Percentiles rank a stretch among this genome's conserved stretches.
These are phyloP conservation scores for Drosophila cardini DNA, from an alignment of 1,140 invertebrate genomes.

Conservation along the genomic window DNA sequence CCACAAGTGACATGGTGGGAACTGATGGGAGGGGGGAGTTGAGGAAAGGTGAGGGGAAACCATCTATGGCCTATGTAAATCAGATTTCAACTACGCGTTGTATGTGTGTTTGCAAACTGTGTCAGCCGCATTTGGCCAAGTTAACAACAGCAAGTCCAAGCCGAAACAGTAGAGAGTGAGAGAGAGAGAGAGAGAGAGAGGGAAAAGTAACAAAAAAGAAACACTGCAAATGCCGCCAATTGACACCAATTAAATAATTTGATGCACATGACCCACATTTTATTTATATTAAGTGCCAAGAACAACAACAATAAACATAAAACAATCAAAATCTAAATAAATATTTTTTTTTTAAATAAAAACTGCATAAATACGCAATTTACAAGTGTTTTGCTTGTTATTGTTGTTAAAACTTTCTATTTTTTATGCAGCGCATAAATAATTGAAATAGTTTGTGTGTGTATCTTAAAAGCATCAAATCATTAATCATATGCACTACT, in stretches of 20 bases:
- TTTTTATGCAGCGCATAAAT: conserved; percentile 27
- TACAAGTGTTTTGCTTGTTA: background rate
- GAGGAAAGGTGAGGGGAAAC: background rate
- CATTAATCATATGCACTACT: conserved; percentile 47
- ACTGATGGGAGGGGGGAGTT: background rate
- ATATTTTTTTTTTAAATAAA: conserved; percentile 22
- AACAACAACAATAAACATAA: conserved; percentile 4
- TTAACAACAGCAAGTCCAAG: conserved; percentile 20
- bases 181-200: conserved; percentile 18
- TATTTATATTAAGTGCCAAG: conserved; percentile 59
- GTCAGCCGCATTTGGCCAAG: conserved; percentile 48
- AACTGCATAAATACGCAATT: conserved; percentile 43
- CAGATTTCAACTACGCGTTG: conserved; percentile 28
- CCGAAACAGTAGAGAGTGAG: conserved; percentile 13
- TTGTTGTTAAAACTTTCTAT: conserved; percentile 46
- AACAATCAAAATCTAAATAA: conserved; percentile 15
- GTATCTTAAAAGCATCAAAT: conserved; percentile 41
- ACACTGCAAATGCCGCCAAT: conserved; percentile 61
- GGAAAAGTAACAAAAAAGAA: conserved; percentile 42
- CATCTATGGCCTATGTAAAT: conserved; percentile 39
- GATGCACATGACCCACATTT: conserved; percentile 83
- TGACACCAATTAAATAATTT: conserved; percentile 84
- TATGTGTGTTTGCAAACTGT: conserved; percentile 26
- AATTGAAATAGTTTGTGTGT: conserved; percentile 47
- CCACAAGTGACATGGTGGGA: conserved; percentile 22